phyloP scores from a whole-genome alignment of 2,888 invertebrate genomes.

The Spodoptera picta region DNA sequence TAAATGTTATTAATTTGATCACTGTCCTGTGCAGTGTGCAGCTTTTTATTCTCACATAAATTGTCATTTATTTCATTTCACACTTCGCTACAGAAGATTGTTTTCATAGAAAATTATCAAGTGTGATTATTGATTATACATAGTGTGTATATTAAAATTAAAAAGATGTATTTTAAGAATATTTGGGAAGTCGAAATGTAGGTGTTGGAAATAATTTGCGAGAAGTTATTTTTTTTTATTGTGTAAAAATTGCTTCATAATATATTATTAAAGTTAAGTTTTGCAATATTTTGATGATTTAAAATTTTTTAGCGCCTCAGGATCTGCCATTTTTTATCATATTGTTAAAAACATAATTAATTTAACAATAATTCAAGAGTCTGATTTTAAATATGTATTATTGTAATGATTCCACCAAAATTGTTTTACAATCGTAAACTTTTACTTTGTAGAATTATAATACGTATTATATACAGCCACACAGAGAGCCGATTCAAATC shows the following conservation, averaged over 20 bases:
- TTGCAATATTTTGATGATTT: slow-evolving; percentile 27
- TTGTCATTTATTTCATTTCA: slow-evolving; percentile 27
- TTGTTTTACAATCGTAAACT: slow-evolving; percentile 29
- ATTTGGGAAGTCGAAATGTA: slow-evolving; percentile 44
- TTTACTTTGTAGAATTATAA: slow-evolving; percentile 25
- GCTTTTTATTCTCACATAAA: slow-evolving; percentile 27
- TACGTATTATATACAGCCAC: slow-evolving; percentile 9
- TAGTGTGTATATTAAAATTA: slow-evolving; percentile 52
- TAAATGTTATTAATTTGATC: slow-evolving; percentile 4
- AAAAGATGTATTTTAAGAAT: slow-evolving; percentile 48
- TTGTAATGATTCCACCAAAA: slow-evolving; percentile 26
- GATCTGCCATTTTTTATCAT: slow-evolving; percentile 35
- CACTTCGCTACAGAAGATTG: slow-evolving; percentile 12
- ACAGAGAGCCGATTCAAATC: slow-evolving; percentile 1
- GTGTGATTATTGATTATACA: slow-evolving; percentile 52
- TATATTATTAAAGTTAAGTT: slow-evolving; percentile 49
- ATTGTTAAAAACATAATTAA: slow-evolving; percentile 33
- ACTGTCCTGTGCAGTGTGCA: slow-evolving; percentile 19
- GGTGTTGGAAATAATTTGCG: slow-evolving; percentile 45
- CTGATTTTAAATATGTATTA: slow-evolving; percentile 52
- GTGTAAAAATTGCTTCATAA: slow-evolving; percentile 43
- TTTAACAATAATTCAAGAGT: slow-evolving; percentile 43
- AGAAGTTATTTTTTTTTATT: slow-evolving; percentile 30
- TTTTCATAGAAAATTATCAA: slow-evolving; percentile 49
- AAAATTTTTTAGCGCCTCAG: slow-evolving; percentile 7